Evolutionary conservation across 2,113 vertebrate genomes (phyloP).

Genomic region (Orientallactaga bullata): DNA sequence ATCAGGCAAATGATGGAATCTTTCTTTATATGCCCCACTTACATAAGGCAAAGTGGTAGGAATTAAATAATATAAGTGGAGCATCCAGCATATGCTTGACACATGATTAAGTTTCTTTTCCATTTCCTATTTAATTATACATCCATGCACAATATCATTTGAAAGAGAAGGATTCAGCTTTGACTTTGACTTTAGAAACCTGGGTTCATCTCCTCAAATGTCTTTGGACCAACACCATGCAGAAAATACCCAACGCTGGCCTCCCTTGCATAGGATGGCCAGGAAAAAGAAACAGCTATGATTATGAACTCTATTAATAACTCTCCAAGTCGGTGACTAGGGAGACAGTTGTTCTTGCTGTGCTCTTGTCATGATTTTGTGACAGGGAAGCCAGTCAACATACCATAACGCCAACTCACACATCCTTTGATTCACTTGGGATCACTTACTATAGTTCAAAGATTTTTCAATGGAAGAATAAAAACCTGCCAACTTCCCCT

Average conservation of each 20-base stretch:
- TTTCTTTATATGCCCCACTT: not conserved
- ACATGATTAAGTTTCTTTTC: not conserved
- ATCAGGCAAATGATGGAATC: not conserved
- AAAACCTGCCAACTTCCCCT: not conserved
- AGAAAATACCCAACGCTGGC: not conserved
- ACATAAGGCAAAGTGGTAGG: not conserved
- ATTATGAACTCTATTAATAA: too few species aligned
- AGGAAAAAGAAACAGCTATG: not conserved
- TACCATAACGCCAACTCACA: not conserved
- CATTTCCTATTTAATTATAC: not conserved
- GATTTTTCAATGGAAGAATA: not conserved
- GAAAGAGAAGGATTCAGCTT: not conserved
- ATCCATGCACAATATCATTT: not conserved
- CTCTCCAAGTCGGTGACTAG: not conserved
- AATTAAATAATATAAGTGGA: not conserved
- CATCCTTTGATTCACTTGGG: not conserved
- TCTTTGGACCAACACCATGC: not conserved
- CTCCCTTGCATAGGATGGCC: accelerated
- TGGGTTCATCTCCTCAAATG: not conserved
- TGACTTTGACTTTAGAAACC: not conserved
- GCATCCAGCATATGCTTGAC: not conserved
- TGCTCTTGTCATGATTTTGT: not conserved
- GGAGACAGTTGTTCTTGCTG: accelerated
- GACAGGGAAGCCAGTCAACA: not conserved
- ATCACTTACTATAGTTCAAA: not conserved